Percentiles rank a stretch among this genome's conserved stretches.
phyloP scores from a whole-genome alignment of 1,140 invertebrate genomes.

The Cataglyphis hispanica region DNA sequence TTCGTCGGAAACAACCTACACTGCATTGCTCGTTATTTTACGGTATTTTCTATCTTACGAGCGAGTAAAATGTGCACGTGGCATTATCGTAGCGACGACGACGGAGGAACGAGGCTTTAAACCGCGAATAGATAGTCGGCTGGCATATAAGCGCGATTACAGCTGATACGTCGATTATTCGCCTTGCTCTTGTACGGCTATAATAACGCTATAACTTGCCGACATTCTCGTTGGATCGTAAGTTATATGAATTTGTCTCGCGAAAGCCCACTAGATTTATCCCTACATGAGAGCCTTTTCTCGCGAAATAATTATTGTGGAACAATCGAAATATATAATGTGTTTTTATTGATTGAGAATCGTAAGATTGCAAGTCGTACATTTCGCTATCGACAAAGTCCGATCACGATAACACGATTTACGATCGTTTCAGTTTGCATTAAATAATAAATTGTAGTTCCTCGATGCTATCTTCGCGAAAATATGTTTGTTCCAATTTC shows the following conservation, averaged over 20 bases:
- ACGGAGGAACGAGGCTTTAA: conserved; percentile 24
- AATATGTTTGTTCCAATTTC: neutral
- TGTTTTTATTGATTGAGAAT: no score
- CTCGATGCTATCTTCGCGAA: conserved; percentile 23
- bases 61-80: conserved; percentile 30
- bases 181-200: neutral
- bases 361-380: no score
- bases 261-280: neutral
- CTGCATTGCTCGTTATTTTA: conserved; percentile 29
- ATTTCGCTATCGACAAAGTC: conserved; percentile 24
- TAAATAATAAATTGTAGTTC: neutral
- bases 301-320: neutral
- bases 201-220: conserved; percentile 11
- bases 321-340: neutral
- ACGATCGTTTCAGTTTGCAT: conserved; percentile 24
- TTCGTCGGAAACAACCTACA: neutral
- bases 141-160: conserved; percentile 35
- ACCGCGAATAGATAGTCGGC: conserved; percentile 6
- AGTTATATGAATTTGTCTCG: conserved; percentile 31
- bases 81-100: conserved; percentile 26
- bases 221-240: neutral
- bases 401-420: conserved; percentile 16
- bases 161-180: conserved; percentile 23
- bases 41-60: conserved; percentile 31
- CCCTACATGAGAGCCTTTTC: no score